These are phyloP conservation scores for Ammodytes marinus DNA, from an alignment of 2,113 vertebrate species.

Conservation along the genomic window DNA sequence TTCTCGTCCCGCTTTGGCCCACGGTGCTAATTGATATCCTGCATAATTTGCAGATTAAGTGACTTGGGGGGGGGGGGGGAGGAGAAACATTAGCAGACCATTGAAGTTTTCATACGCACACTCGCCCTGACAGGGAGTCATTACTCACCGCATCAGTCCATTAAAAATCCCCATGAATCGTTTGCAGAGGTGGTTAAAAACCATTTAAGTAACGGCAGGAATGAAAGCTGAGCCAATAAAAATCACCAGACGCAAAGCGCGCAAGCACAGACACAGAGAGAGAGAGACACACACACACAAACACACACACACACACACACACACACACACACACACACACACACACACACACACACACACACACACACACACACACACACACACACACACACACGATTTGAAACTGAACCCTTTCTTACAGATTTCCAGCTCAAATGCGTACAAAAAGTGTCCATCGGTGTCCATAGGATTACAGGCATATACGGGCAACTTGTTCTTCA, in stretches of 20 bases:
- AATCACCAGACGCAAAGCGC: slow-evolving; percentile 38
- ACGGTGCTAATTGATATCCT: slow-evolving; percentile 60
- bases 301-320: slow-evolving; percentile 13
- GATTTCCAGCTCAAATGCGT: slow-evolving; percentile 40
- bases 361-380: slow-evolving; percentile 31
- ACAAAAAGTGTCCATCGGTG: slow-evolving; percentile 7
- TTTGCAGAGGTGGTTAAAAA: slow-evolving; percentile 65
- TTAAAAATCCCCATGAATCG: slow-evolving; percentile 78
- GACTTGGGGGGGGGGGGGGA: slow-evolving; percentile 28
- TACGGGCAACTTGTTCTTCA: slow-evolving; percentile 28
- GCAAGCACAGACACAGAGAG: background rate
- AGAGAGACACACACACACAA: slow-evolving; percentile 2
- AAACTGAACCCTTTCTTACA: slow-evolving; percentile 27
- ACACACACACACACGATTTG: slow-evolving; percentile 44
- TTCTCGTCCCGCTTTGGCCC: slow-evolving; percentile 2
- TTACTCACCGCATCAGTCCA: slow-evolving; percentile 77
- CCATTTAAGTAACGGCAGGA: slow-evolving; percentile 65
- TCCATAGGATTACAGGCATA: slow-evolving; percentile 59
- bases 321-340: slow-evolving; percentile 20
- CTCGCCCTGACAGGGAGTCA: slow-evolving; percentile 66
- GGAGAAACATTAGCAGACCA: slow-evolving; percentile 64
- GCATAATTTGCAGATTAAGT: slow-evolving; percentile 69
- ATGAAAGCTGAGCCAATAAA: slow-evolving; percentile 68
- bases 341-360: background rate
- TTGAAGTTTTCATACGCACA: slow-evolving; percentile 59